Evolutionary conservation across 2,888 invertebrate genomes (phyloP).

Genomic region (Tineola bisselliella): DNA sequence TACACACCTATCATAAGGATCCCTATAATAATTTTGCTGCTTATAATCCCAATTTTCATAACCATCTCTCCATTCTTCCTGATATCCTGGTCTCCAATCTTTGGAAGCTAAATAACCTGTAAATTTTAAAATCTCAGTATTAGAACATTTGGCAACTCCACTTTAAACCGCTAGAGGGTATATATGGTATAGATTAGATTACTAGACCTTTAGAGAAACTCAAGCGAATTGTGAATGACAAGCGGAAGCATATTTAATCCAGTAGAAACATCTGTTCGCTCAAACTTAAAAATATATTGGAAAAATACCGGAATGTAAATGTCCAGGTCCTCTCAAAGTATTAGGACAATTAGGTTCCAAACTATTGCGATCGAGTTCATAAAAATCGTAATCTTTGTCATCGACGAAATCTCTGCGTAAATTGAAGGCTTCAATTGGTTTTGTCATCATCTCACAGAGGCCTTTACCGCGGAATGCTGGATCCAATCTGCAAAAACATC

Average conservation of each 20-base stretch:
- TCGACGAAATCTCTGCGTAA: conserved; percentile 68
- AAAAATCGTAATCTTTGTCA: conserved; percentile 81
- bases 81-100: conserved; percentile 5
- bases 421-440: conserved; percentile 76
- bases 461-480: conserved; percentile 76
- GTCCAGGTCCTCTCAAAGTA: conserved; percentile 32
- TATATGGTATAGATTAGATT: too few species aligned
- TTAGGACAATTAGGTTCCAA: conserved; percentile 68
- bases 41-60: conserved; percentile 3
- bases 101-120: conserved; percentile 1
- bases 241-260: background rate
- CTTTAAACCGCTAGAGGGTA: too few species aligned
- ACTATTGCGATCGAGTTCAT: conserved; percentile 79
- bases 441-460: conserved; percentile 79
- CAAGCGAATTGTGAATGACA: background rate
- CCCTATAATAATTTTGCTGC: background rate
- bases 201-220: too few species aligned
- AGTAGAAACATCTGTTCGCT: too few species aligned
- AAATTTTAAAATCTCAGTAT: too few species aligned
- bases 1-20: conserved; percentile 1
- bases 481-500: too few species aligned
- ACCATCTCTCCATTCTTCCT: background rate
- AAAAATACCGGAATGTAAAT: conserved; percentile 52
- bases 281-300: too few species aligned
- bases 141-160: too few species aligned